Evolutionary conservation across 2,888 invertebrate genomes (phyloP).

Genomic region (Hirtodrosophila trivittata): DNA sequence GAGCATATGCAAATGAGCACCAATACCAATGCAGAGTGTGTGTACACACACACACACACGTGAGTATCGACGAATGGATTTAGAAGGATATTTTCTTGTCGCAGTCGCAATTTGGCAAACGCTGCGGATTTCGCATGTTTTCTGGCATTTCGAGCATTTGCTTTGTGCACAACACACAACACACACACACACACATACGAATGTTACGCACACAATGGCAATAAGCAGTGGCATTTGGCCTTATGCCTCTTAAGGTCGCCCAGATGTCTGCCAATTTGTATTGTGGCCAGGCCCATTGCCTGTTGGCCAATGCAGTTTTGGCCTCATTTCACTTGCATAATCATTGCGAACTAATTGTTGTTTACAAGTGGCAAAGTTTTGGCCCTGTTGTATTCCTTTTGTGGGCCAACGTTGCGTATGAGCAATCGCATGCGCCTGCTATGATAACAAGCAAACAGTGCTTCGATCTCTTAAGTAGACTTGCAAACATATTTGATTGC

Average conservation of each 20-base stretch:
- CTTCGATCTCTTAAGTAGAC: not conserved
- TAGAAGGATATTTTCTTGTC: conserved; percentile 67
- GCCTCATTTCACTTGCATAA: conserved; percentile 65
- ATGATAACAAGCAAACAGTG: conserved; percentile 27
- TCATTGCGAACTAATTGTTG: conserved; percentile 63
- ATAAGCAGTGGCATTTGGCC: conserved; percentile 53
- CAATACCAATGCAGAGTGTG: no score
- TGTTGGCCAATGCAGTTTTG: conserved; percentile 26
- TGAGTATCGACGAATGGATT: conserved; percentile 46
- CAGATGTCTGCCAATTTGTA: conserved; percentile 58
- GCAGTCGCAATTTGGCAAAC: conserved; percentile 33
- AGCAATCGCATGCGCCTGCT: conserved; percentile 23
- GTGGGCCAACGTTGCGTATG: conserved; percentile 22
- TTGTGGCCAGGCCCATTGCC: conserved; percentile 29
- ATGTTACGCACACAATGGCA: conserved; percentile 16
- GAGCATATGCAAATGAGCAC: conserved; percentile 64
- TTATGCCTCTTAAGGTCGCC: conserved; percentile 48
- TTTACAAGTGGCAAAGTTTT: conserved; percentile 41
- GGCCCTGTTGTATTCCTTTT: conserved; percentile 1
- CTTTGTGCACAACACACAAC: conserved; percentile 55
- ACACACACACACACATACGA: conserved; percentile 14
- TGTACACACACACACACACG: conserved; percentile 6
- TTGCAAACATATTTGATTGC: conserved; percentile 2
- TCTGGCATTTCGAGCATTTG: conserved; percentile 42
- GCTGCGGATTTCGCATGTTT: conserved; percentile 28